phyloP scores from a whole-genome alignment of 2,113 vertebrate genomes.

The Perca flavescens region DNA sequence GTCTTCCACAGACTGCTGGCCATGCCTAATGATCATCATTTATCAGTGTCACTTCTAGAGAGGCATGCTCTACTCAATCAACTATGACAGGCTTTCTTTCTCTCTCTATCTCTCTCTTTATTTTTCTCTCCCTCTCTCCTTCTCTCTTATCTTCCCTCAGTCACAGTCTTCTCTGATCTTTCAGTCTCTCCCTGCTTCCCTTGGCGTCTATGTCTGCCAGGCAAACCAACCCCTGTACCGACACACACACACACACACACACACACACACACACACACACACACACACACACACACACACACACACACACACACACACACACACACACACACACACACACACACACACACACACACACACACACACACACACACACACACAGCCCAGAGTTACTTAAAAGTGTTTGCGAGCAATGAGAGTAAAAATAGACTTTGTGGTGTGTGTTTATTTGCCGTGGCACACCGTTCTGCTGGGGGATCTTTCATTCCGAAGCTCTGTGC shows the following conservation, averaged over 20 bases:
- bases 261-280: slow-evolving; percentile 3
- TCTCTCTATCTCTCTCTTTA: neutral
- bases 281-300: neutral
- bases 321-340: neutral
- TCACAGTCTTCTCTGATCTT: slow-evolving; percentile 5
- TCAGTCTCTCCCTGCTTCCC: neutral
- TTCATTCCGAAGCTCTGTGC: slow-evolving; percentile 2
- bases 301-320: slow-evolving; percentile 5
- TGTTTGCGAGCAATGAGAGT: neutral
- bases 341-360: neutral
- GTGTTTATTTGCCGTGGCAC: neutral
- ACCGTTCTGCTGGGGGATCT: neutral
- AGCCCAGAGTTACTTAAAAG: slow-evolving; percentile 25
- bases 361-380: neutral
- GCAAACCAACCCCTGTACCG: neutral
- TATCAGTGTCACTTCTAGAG: slow-evolving; percentile 44
- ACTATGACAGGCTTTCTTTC: slow-evolving; percentile 31
- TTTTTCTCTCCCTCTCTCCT: neutral
- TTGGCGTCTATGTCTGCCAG: neutral
- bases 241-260: slow-evolving; percentile 1
- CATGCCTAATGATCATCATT: slow-evolving; percentile 46
- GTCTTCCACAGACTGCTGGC: slow-evolving; percentile 20
- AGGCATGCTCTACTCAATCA: slow-evolving; percentile 36
- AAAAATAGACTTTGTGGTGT: neutral
- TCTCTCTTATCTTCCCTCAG: neutral